Evolutionary conservation across 2,797 vertebrate genomes (phyloP).

Genomic region (Syndactyla subalaris): DNA sequence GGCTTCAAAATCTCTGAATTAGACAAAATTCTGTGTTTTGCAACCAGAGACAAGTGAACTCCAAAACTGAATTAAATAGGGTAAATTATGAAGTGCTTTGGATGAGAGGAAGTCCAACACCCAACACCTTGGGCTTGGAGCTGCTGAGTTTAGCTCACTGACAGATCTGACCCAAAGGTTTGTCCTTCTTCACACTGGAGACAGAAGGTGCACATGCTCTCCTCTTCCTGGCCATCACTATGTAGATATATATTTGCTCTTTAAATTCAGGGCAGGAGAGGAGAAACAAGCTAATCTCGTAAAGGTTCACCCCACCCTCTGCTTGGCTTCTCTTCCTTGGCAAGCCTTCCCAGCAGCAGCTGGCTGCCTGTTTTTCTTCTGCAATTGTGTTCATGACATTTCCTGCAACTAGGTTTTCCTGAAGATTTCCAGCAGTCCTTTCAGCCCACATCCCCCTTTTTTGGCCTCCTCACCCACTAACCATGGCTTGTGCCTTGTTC

Average conservation of each 20-base stretch:
- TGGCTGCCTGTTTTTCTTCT: constrained; percentile 28
- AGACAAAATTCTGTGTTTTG: neutral
- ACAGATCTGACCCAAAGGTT: neutral
- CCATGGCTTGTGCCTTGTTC: neutral
- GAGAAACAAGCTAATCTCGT: neutral
- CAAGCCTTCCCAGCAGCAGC: constrained; percentile 30
- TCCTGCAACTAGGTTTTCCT: constrained; percentile 2
- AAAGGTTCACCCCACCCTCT: constrained; percentile 35
- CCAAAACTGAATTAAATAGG: neutral
- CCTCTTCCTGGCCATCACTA: neutral
- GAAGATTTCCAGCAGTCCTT: neutral
- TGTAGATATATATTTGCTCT: neutral
- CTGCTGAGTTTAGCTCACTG: neutral
- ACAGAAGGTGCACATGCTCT: neutral
- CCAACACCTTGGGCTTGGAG: fast-evolving
- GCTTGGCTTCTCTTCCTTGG: constrained; percentile 12
- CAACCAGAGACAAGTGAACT: neutral
- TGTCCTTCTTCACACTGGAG: neutral
- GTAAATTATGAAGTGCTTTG: neutral
- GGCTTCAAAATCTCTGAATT: neutral
- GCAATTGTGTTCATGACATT: neutral
- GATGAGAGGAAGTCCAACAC: neutral
- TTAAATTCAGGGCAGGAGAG: neutral
- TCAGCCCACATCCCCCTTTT: neutral
- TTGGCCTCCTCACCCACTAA: neutral